phyloP scores from a whole-genome alignment of 2,888 invertebrate genomes.

The Drosophila niveifrons region DNA sequence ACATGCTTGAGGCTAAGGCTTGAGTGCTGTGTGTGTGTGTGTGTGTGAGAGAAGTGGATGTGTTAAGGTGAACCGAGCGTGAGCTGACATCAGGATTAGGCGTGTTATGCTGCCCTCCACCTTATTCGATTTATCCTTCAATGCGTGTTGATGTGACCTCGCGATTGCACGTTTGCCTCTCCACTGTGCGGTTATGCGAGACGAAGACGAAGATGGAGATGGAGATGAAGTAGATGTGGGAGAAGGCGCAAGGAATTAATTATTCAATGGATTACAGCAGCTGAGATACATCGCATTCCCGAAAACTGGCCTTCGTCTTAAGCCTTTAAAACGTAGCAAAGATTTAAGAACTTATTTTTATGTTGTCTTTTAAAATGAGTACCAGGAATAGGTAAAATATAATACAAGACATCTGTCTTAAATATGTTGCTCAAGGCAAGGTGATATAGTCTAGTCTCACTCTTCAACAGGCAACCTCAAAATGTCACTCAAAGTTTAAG shows the following conservation, averaged over 20 bases:
- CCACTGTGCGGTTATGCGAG: slow-evolving; percentile 15
- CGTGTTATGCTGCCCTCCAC: slow-evolving; percentile 30
- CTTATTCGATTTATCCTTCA: slow-evolving; percentile 46
- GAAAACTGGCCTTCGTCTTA: neutral
- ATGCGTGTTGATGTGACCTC: slow-evolving; percentile 48
- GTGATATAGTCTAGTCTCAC: too few species aligned
- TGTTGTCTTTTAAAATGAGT: neutral
- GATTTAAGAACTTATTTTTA: neutral
- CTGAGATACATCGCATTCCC: slow-evolving; percentile 26
- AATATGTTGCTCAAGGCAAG: neutral
- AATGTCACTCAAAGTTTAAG: too few species aligned
- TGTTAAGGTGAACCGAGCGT: slow-evolving; percentile 45
- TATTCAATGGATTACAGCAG: slow-evolving; percentile 61
- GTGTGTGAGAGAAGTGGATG: slow-evolving; percentile 12
- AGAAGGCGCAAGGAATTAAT: slow-evolving; percentile 57
- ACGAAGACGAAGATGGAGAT: slow-evolving; percentile 7
- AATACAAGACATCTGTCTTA: neutral
- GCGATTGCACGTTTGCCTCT: slow-evolving; percentile 19
- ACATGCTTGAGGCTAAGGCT: slow-evolving; percentile 65
- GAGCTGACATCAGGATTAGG: slow-evolving; percentile 71
- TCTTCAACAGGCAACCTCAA: too few species aligned
- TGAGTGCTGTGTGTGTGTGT: slow-evolving; percentile 5
- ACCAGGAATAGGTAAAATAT: neutral
- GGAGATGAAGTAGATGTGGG: neutral
- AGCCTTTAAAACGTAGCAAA: slow-evolving; percentile 1